phyloP scores from a whole-genome alignment of 2,888 invertebrate genomes.

The Rhyacophila evoluta region DNA sequence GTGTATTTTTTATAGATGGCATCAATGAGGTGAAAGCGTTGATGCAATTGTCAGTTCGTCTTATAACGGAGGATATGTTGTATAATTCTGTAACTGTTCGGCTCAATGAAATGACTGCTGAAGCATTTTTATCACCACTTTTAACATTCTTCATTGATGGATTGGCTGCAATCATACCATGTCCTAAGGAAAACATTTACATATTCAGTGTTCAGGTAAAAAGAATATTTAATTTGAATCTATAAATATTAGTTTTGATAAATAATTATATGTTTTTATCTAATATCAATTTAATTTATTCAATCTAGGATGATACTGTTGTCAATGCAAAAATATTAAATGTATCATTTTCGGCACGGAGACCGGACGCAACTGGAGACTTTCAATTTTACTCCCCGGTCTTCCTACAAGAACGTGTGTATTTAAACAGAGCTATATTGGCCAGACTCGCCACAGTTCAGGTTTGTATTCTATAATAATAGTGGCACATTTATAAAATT shows the following conservation, averaged over 20 bases:
- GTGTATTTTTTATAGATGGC: no score
- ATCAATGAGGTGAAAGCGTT: constrained; percentile 93
- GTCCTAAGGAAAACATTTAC: constrained; percentile 92
- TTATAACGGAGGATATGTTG: constrained; percentile 95
- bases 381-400: constrained; percentile 87
- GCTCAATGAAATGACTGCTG: constrained; percentile 92
- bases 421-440: constrained; percentile 88
- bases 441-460: constrained; percentile 90
- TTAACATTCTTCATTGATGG: constrained; percentile 91
- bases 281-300: constrained; percentile 37
- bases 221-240: not conserved
- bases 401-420: constrained; percentile 93
- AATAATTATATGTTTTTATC: no score
- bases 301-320: constrained; percentile 85
- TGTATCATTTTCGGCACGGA: constrained; percentile 91
- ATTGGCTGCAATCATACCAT: constrained; percentile 91
- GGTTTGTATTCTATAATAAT: constrained; percentile 59
- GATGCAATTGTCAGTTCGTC: constrained; percentile 89
- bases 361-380: constrained; percentile 82
- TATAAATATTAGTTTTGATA: no score
- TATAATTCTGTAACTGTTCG: constrained; percentile 94
- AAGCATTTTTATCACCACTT: constrained; percentile 90
- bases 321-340: constrained; percentile 89
- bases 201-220: constrained; percentile 87
- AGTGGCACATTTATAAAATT: no score